Evolutionary conservation across 2,797 vertebrate genomes (phyloP).

Genomic region (Urophycis tenuis): DNA sequence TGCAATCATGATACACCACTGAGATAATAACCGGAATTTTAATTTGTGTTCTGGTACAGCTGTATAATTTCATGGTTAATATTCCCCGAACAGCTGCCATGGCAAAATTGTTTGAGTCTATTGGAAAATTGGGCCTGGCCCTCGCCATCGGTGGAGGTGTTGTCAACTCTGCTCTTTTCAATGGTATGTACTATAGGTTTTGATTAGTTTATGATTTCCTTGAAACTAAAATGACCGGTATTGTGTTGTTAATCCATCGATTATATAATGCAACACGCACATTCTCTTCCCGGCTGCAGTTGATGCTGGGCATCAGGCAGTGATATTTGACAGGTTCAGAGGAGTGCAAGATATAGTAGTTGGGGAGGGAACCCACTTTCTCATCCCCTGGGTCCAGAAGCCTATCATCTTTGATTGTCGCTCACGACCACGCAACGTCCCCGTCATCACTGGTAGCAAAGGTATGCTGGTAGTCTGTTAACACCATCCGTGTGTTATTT

Average conservation of each 20-base stretch:
- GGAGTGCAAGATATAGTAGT: constrained; percentile 85
- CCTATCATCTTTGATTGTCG: constrained; percentile 95
- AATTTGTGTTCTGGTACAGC: background rate
- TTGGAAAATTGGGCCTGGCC: constrained; percentile 91
- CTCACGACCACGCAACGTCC: constrained; percentile 90
- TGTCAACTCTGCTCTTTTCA: constrained; percentile 92
- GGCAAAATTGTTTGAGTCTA: constrained; percentile 86
- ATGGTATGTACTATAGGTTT: constrained; percentile 74
- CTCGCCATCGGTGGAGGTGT: constrained; percentile 86
- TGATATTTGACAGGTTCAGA: constrained; percentile 92
- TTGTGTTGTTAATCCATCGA: background rate
- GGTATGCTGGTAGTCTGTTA: constrained; percentile 60
- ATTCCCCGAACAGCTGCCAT: constrained; percentile 51
- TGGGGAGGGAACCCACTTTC: constrained; percentile 92
- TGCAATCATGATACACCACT: too few relatives aligned
- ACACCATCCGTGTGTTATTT: background rate
- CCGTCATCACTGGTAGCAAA: constrained; percentile 98
- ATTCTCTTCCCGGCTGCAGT: constrained; percentile 63
- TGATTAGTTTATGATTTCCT: background rate
- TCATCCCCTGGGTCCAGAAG: constrained; percentile 97
- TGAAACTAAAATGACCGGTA: background rate
- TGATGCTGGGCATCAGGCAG: constrained; percentile 90
- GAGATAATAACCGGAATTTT: background rate
- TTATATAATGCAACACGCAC: background rate
- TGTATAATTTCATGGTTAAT: background rate